A percentile compares a stretch with the other conserved stretches of the same genome.
Conservation (phyloP, 2,888 invertebrate genomes). For the Pogonocherus hispidulus region DNA sequence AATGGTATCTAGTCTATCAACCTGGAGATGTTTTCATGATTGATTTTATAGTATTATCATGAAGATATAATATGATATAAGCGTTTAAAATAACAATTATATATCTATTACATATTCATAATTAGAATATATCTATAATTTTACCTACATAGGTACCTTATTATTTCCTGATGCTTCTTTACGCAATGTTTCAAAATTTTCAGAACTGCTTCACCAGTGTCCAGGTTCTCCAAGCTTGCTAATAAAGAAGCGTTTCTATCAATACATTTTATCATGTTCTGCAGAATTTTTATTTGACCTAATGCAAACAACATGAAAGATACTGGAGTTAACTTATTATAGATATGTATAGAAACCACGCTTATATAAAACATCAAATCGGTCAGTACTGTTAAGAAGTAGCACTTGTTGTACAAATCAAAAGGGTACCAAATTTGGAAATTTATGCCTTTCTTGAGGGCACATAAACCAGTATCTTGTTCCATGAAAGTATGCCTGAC, state of each 20-base stretch:
- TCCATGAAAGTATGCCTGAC: constrained; percentile 15
- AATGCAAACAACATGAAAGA: constrained; percentile 37
- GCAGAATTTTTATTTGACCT: constrained; percentile 39
- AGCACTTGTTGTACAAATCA: constrained; percentile 32
- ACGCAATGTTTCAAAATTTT: constrained; percentile 21
- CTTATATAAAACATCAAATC: constrained; percentile 29
- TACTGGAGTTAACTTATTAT: constrained; percentile 33
- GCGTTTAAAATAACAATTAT: no score
- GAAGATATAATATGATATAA: no score
- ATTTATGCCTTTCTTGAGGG: constrained; percentile 20
- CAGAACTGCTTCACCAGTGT: constrained; percentile 28
- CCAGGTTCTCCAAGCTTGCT: not conserved
- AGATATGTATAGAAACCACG: constrained; percentile 31
- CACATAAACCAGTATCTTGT: constrained; percentile 18
- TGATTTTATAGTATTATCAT: no score
- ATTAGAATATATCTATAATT: no score
- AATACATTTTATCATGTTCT: constrained; percentile 28
- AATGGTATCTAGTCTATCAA: no score
- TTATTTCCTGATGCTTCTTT: constrained; percentile 34
- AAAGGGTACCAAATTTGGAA: constrained; percentile 41
- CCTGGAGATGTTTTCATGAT: no score
- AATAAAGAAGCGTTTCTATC: constrained; percentile 22
- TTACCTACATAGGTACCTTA: constrained; percentile 24
- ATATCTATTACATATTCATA: no score
- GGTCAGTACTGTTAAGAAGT: constrained; percentile 13